Evolutionary conservation across 2,797 vertebrate species (phyloP).

Genomic region (Xenentodon cancila): DNA sequence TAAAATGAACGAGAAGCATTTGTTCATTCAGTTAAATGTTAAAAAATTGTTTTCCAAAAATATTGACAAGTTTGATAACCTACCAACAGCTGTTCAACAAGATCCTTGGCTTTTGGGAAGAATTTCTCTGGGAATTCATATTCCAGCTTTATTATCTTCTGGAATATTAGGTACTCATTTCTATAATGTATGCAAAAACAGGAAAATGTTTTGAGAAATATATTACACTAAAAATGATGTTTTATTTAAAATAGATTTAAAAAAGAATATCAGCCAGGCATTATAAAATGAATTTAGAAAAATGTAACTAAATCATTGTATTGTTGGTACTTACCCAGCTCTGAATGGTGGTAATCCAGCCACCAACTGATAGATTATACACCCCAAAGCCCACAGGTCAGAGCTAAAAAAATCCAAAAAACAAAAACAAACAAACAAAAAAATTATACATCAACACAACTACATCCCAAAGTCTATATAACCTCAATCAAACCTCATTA

Average conservation of each 20-base stretch:
- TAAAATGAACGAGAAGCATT: too few relatives aligned
- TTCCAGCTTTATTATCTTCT: constrained; percentile 99
- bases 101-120: constrained; percentile 98
- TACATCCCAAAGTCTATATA: background rate
- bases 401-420: constrained; percentile 84
- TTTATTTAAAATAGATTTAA: background rate
- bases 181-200: constrained; percentile 68
- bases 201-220: background rate
- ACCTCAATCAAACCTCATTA: constrained; percentile 55
- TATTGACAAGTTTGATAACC: constrained; percentile 47
- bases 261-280: too few relatives aligned
- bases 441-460: background rate
- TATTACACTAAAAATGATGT: background rate
- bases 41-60: background rate
- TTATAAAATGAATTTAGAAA: too few relatives aligned
- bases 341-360: constrained; percentile 98
- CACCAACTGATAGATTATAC: constrained; percentile 98
- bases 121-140: constrained; percentile 99
- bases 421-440: constrained; percentile 29
- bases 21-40: too few relatives aligned
- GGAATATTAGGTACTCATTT: constrained; percentile 99
- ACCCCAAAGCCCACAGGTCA: constrained; percentile 98
- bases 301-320: too few relatives aligned
- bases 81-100: constrained; percentile 96
- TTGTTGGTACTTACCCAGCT: constrained; percentile 89